Conservation (phyloP, 35 echinoderm and acorn worm species). For the Ophiothrix spiculata region DNA sequence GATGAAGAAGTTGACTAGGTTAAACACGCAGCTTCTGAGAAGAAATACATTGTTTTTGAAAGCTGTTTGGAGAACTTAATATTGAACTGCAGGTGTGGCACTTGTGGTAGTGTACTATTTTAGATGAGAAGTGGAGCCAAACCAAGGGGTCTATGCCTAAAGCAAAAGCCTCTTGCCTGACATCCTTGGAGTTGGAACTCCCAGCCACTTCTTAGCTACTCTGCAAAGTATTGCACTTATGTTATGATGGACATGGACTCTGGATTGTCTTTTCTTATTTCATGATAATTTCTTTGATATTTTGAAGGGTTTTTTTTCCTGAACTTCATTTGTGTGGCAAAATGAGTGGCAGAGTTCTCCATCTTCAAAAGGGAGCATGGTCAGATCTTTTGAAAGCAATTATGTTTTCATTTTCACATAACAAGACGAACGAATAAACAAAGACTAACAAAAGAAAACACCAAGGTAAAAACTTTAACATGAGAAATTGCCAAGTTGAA, state of each 20-base stretch:
- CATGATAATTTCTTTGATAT: too few relatives aligned
- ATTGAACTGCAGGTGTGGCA: not conserved
- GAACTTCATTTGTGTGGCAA: too few relatives aligned
- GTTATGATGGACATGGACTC: slow-evolving; percentile 41
- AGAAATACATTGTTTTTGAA: not conserved
- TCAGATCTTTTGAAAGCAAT: too few relatives aligned
- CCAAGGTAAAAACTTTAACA: too few relatives aligned
- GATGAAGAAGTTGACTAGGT: not conserved
- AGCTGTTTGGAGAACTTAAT: not conserved
- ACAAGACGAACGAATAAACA: too few relatives aligned
- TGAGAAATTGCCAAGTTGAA: too few relatives aligned
- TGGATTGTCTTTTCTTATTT: too few relatives aligned
- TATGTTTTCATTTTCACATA: too few relatives aligned
- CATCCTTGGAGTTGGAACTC: not conserved
- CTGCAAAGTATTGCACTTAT: slow-evolving; percentile 60
- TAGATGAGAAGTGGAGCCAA: not conserved
- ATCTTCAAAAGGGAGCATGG: too few relatives aligned
- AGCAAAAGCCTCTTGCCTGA: not conserved
- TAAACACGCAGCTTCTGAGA: not conserved
- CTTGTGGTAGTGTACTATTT: not conserved
- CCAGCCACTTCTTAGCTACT: slow-evolving; percentile 16
- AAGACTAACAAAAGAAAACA: not conserved
- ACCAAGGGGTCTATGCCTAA: not conserved
- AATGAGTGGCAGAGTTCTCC: too few relatives aligned
- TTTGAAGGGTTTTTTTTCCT: too few relatives aligned